These are phyloP conservation scores for Lepus townsendii DNA, from an alignment of 2,797 vertebrate genomes.

Conservation along the genomic window DNA sequence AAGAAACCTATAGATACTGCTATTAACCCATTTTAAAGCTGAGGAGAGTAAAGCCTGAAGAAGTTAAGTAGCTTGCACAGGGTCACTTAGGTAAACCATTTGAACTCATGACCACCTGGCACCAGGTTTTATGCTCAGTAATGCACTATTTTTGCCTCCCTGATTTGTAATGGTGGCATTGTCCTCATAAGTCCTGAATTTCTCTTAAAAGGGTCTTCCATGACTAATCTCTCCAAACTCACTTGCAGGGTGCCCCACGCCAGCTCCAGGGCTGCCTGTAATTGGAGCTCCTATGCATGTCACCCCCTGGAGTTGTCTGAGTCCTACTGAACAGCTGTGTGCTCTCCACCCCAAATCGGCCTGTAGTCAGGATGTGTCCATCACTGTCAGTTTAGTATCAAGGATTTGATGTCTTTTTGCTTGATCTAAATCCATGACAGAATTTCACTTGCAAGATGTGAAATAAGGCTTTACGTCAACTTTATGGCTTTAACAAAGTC, in stretches of 20 bases:
- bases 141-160: background rate
- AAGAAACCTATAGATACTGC: background rate
- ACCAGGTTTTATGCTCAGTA: background rate
- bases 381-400: background rate
- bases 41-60: background rate
- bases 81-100: background rate
- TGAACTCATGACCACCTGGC: background rate
- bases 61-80: background rate
- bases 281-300: background rate
- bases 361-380: background rate
- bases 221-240: background rate
- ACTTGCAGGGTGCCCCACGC: background rate
- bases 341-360: background rate
- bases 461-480: conserved; percentile 22
- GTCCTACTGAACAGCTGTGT: rapidly evolving
- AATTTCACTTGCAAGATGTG: conserved; percentile 3
- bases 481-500: background rate
- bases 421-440: background rate
- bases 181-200: background rate
- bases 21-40: background rate
- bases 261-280: background rate
- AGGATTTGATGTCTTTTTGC: background rate
- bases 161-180: background rate
- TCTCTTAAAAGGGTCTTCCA: background rate
- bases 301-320: rapidly evolving